Percentiles rank a stretch among this genome's conserved stretches.
These are phyloP conservation scores for Chauna torquata DNA, from an alignment of 2,113 vertebrate genomes.

Conservation along the genomic window DNA sequence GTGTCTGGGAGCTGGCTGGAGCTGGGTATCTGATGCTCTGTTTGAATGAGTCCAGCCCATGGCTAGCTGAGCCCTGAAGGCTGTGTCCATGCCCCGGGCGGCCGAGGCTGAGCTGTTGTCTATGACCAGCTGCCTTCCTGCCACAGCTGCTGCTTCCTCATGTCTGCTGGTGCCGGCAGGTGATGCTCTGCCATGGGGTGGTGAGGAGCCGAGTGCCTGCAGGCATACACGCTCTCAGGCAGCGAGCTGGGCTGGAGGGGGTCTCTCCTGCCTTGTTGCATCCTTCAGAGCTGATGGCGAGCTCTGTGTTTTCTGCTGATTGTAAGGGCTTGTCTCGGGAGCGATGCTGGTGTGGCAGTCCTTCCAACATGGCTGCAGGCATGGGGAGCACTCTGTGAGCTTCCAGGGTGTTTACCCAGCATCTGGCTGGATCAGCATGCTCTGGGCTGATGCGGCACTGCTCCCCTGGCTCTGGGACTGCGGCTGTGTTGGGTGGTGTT, in stretches of 20 bases:
- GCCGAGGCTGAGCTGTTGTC: background rate
- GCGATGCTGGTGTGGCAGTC: background rate
- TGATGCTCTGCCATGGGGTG: background rate
- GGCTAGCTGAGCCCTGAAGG: background rate
- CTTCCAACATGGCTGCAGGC: fast-evolving
- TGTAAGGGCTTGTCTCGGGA: background rate
- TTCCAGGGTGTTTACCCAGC: background rate
- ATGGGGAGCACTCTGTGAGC: background rate
- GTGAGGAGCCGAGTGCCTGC: background rate
- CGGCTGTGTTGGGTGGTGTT: fast-evolving
- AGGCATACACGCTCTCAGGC: fast-evolving
- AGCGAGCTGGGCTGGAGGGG: background rate
- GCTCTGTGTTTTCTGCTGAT: fast-evolving
- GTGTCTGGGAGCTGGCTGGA: background rate
- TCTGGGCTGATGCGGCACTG: background rate
- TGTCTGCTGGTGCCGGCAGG: background rate
- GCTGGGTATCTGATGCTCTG: fast-evolving
- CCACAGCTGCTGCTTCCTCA: background rate
- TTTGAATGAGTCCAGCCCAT: background rate
- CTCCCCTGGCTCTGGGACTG: background rate
- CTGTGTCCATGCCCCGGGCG: fast-evolving
- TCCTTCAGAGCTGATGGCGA: background rate
- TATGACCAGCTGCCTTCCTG: background rate
- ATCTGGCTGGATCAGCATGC: background rate
- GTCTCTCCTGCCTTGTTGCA: background rate